Evolutionary conservation across 2,888 invertebrate genomes (phyloP), one percentile per base, ranked within the genome.

Genomic region (Pocota personata): DNA sequence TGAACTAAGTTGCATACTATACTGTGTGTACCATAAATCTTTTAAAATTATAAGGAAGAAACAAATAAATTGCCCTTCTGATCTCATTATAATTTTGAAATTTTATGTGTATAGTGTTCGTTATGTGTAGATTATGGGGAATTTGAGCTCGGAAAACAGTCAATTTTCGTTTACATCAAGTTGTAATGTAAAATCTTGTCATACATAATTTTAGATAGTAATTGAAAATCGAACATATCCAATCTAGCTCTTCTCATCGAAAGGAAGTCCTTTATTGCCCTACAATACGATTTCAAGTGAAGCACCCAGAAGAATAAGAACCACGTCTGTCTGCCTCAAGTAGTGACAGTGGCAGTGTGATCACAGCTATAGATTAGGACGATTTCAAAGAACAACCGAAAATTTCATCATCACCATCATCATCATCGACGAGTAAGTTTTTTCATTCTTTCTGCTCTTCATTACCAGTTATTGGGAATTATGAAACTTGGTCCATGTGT

Each of bases 191-290:
- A 24, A 24, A 24, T 24, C 24, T 3, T 24, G 24, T 24, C 24
- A 24, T 24, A 24, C 4, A 3, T 24, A 3, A 3, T 4, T 24
- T 4, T 24, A 24, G 2, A 4, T 24, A 3, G 2, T 2, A 24
- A 24, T 24, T 3, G 10, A 37, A 35, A 58, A 37, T 30, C 37
- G 58, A 58, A n/a, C 7, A 58, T 30, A 5, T 14, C 21, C 7
- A 14, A 32, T 30, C 12, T 14, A 21, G 6, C 6, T 21, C 3
- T n/a, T 43, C 37, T 43, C 50, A 60, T 19, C 19, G 48, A 76
- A 35, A 75, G 79, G 79, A 84, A 73, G 69, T 75, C 79, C 69
- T 75, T 73, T 69, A 84, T 79, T 75, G 69, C 58, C 35, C 12
- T 12, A n/a, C 16, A 64, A 75, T 58, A 40, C 30, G 32, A 64